These are phyloP conservation scores for Acholoe squamosa DNA, from an alignment of 2,888 invertebrate species.

Conservation along the genomic window DNA sequence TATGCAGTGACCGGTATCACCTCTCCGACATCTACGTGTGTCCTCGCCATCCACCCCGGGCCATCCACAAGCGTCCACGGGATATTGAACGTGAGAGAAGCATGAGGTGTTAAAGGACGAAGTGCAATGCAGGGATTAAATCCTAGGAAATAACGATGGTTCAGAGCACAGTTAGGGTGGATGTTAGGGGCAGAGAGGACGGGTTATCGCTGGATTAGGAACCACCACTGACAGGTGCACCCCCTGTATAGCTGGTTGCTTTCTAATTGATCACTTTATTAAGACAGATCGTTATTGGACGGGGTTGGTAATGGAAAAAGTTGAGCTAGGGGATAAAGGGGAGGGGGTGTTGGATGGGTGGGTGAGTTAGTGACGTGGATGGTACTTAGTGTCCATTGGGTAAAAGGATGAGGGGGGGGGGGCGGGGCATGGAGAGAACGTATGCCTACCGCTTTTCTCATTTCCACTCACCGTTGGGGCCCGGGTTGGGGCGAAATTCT, in stretches of 20 bases:
- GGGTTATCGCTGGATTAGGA: not conserved
- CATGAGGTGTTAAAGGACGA: no score
- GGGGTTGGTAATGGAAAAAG: conserved; percentile 42
- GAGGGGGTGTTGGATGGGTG: not conserved
- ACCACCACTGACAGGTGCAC: not conserved
- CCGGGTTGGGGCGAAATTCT: not conserved
- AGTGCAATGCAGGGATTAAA: no score
- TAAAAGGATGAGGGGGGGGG: not conserved
- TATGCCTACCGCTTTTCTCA: not conserved
- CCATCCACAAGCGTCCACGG: no score
- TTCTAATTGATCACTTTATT: conserved; percentile 52
- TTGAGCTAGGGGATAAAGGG: not conserved
- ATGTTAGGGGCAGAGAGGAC: not conserved
- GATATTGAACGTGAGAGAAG: no score
- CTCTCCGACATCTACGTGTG: no score
- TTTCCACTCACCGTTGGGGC: not conserved
- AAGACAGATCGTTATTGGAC: conserved; percentile 45
- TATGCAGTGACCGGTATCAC: no score
- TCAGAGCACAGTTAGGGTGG: no score
- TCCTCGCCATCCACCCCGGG: no score
- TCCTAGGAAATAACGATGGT: no score
- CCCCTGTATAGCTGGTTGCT: not conserved
- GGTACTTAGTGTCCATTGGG: conserved; percentile 23
- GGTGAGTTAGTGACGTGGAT: not conserved
- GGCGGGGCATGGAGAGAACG: not conserved